These are phyloP conservation scores for Paguma larvata DNA, from an alignment of 2,797 vertebrate species.

Conservation along the genomic window DNA sequence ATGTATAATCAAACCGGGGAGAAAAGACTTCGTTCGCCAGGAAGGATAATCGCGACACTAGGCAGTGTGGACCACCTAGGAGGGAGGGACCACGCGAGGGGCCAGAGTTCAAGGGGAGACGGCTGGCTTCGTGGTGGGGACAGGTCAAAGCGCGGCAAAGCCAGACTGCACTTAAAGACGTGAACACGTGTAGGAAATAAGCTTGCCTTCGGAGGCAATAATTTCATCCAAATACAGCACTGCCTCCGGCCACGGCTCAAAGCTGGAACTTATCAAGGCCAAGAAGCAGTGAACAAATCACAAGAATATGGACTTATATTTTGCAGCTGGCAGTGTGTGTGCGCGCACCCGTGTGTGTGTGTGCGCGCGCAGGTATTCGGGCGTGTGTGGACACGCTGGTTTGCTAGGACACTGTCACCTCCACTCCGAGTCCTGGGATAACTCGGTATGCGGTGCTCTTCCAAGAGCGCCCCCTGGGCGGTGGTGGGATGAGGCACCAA, in stretches of 20 bases:
- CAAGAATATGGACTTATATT: neutral
- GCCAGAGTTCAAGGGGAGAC: neutral
- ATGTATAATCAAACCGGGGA: neutral
- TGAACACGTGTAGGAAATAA: rapidly evolving
- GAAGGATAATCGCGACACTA: rapidly evolving
- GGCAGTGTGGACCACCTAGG: rapidly evolving
- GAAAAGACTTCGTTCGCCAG: rapidly evolving
- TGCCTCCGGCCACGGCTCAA: neutral
- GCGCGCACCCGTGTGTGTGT: rapidly evolving
- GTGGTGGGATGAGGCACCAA: rapidly evolving
- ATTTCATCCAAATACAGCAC: rapidly evolving
- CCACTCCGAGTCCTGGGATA: neutral
- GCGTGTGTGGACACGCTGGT: neutral
- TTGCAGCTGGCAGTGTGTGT: rapidly evolving
- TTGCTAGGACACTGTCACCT: too few relatives aligned
- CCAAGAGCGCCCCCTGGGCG: too few relatives aligned
- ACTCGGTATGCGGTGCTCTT: neutral
- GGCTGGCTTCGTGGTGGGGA: rapidly evolving
- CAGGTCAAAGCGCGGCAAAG: rapidly evolving
- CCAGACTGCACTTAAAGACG: neutral
- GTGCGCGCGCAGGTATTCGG: rapidly evolving
- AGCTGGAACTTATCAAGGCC: neutral
- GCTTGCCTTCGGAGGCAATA: rapidly evolving
- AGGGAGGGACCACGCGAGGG: rapidly evolving
- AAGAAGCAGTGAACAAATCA: rapidly evolving